These are phyloP conservation scores for Rattus norvegicus DNA, from an alignment of 2,113 vertebrate genomes.

Conservation along the genomic window DNA sequence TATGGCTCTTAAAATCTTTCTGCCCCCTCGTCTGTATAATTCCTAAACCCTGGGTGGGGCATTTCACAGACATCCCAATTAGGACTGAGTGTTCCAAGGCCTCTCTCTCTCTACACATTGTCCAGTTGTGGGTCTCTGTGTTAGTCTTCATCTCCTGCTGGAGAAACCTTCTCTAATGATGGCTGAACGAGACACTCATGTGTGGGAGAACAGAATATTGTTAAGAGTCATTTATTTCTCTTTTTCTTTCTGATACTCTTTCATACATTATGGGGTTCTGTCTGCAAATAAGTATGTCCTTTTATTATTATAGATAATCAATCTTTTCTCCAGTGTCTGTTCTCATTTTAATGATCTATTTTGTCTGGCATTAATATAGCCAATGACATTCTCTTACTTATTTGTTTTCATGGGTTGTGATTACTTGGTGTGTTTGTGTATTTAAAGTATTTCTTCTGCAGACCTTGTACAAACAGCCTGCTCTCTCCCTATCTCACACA, in stretches of 20 bases:
- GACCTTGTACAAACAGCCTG: background rate
- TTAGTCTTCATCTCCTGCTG: background rate
- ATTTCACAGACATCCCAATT: background rate
- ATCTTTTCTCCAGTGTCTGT: constrained; percentile 9
- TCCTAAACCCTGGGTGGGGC: background rate
- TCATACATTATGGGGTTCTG: background rate
- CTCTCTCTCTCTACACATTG: background rate
- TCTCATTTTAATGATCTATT: constrained; percentile 38
- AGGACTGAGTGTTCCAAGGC: background rate
- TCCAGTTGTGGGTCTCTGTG: background rate
- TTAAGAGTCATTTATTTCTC: background rate
- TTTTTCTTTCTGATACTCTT: background rate
- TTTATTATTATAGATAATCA: constrained; percentile 19
- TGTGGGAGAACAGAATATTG: background rate
- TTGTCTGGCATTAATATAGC: constrained; percentile 8
- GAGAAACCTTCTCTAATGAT: background rate
- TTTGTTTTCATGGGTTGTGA: background rate
- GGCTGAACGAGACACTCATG: background rate
- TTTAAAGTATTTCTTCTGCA: background rate
- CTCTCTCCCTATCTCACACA: background rate
- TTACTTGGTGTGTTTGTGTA: constrained; percentile 1
- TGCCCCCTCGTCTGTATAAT: background rate
- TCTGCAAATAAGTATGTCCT: background rate
- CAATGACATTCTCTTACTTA: constrained; percentile 26
- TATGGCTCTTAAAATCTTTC: background rate